Percentiles rank a stretch among this genome's conserved stretches.
Evolutionary conservation across 2,888 invertebrate species (phyloP).

Genomic region (Cylindroiulus punctatus): DNA sequence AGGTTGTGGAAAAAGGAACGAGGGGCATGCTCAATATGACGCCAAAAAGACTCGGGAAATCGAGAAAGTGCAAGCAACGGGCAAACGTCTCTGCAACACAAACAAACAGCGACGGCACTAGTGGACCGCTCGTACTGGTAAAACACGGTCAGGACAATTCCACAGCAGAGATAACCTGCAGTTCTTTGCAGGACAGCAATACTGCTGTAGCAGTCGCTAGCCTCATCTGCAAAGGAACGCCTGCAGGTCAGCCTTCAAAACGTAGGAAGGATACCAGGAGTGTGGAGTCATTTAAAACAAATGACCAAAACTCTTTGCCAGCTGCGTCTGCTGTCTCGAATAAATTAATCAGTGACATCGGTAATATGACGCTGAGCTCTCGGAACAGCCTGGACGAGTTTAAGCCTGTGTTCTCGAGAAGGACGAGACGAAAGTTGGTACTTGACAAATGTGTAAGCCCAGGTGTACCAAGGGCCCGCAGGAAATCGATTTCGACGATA

Average conservation of each 20-base stretch:
- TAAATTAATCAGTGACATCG: neutral
- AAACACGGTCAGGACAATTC: neutral
- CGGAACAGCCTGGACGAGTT: slow-evolving; percentile 48
- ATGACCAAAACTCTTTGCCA: neutral
- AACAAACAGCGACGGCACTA: too few relatives aligned
- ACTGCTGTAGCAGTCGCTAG: neutral
- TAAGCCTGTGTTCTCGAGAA: neutral
- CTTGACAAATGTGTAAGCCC: neutral
- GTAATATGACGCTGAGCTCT: neutral
- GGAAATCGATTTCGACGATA: neutral
- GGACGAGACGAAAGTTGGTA: neutral
- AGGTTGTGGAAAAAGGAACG: neutral
- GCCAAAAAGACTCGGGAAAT: neutral
- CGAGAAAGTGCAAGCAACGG: too few relatives aligned
- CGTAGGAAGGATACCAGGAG: neutral
- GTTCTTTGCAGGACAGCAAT: neutral
- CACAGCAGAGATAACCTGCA: neutral
- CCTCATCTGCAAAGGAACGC: neutral
- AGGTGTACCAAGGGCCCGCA: neutral
- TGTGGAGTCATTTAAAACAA: neutral
- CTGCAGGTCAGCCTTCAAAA: neutral
- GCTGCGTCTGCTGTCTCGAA: neutral
- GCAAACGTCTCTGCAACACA: too few relatives aligned
- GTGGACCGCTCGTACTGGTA: neutral
- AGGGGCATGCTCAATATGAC: neutral